phyloP scores from a whole-genome alignment of 2,888 invertebrate genomes.

The Philopedon plagiatum region DNA sequence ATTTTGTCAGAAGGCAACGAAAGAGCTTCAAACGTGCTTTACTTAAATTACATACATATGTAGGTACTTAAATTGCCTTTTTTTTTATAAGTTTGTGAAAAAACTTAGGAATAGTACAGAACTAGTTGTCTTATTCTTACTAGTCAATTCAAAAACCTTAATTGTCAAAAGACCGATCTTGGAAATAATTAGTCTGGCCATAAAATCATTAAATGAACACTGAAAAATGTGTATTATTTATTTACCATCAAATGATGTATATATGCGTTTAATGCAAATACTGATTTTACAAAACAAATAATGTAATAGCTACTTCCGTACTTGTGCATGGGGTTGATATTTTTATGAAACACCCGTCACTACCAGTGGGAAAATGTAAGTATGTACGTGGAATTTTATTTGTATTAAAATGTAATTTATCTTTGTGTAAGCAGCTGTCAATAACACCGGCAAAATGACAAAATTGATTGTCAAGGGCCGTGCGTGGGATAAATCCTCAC shows the following conservation, averaged over 20 bases:
- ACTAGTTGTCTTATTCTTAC: too few relatives aligned
- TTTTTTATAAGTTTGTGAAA: too few relatives aligned
- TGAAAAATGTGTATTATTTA: too few relatives aligned
- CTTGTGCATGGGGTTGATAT: neutral
- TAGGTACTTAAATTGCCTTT: too few relatives aligned
- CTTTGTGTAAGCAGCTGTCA: conserved; percentile 48
- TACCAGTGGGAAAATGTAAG: conserved; percentile 6
- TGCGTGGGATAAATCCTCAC: conserved; percentile 46
- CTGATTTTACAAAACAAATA: neutral
- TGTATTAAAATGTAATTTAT: conserved; percentile 37
- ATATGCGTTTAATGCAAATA: neutral
- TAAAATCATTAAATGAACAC: too few relatives aligned
- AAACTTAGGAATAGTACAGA: too few relatives aligned
- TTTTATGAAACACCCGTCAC: neutral
- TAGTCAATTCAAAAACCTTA: too few relatives aligned
- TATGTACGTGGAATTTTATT: conserved; percentile 2
- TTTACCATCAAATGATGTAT: neutral
- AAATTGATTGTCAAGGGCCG: conserved; percentile 46
- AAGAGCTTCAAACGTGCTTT: too few relatives aligned
- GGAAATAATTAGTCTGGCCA: too few relatives aligned
- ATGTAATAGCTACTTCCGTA: conserved; percentile 5
- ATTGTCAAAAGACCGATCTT: too few relatives aligned
- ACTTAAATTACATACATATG: too few relatives aligned
- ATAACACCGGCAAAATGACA: conserved; percentile 36
- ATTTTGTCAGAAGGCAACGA: too few relatives aligned